Base-by-base conservation (phyloP, 2,888 invertebrate species). In the Cephus pygmeus region DNA sequence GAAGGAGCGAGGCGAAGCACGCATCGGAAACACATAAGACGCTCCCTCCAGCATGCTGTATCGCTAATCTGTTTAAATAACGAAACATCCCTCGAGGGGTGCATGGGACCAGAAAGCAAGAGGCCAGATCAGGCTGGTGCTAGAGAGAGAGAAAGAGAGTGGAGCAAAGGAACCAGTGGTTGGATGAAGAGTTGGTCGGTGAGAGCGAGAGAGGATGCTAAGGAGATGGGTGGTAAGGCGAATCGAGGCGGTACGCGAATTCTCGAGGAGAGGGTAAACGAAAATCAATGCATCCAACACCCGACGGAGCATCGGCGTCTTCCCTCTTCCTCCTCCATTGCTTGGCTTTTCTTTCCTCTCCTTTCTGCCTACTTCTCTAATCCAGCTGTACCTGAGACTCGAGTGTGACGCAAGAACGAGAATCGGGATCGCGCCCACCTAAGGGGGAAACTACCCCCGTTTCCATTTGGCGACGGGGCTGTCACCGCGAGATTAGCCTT, bases 31-130 rank as follows among this genome's bases (percentile, higher is more conserved):
- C 87, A 87, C 88, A 86, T 88, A 89, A 89, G 90, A 90, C 87
- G 87, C 86, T 86, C 87, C 87, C 87, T 86, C 82, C 82, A 86
- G 86, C 81, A 81, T 84, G 86, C 81, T 85, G 89, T 88, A 89
- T 89, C 89, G 89, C 89, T 91, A 91, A 91, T 91, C 91, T 90
- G 90, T 90, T 90, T 90, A 90, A 90, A 91, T 90, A 91, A 91
- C 90, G 91, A 90, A 90, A 91, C 90, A 90, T 89, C 88, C 88
- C 88, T 85, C 82, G 82, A 83, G 84, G 86, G 82, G 82, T 83
- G 83, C 83, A 35, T 12, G 30, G 74, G 74, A 34, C 6, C 31
- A 74, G 74, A 35, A 11, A 34, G 23, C 34, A 34, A 73, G 73
- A 69, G 74, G 68, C 76, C 76, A 56, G 56, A 56, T 56, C 56